Evolutionary conservation across 2,797 vertebrate species (phyloP).

Genomic region (Psittacula echo): DNA sequence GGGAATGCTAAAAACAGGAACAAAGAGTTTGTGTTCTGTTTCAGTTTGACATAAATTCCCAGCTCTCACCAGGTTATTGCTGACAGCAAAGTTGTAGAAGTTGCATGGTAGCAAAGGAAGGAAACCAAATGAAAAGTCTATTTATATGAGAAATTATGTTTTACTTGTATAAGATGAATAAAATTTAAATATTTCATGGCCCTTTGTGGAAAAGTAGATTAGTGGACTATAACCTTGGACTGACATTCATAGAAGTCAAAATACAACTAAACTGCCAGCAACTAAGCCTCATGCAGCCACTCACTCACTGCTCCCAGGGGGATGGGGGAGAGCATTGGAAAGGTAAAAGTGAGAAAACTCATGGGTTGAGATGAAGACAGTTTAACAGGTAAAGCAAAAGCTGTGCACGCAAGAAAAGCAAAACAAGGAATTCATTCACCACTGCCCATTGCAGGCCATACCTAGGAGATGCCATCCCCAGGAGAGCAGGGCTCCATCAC

Average conservation of each 20-base stretch:
- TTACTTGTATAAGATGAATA: neutral
- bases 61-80: neutral
- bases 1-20: neutral
- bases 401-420: neutral
- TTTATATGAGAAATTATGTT: neutral
- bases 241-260: neutral
- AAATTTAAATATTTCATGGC: neutral
- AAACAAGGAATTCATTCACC: neutral
- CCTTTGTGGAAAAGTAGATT: neutral
- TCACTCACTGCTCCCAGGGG: fast-evolving
- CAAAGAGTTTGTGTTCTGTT: neutral
- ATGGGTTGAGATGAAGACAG: neutral
- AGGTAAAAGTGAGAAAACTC: neutral
- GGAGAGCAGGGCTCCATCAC: fast-evolving
- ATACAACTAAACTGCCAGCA: neutral
- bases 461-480: neutral
- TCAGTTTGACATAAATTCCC: neutral
- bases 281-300: fast-evolving
- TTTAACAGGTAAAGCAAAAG: neutral
- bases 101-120: neutral
- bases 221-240: neutral
- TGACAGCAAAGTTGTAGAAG: neutral
- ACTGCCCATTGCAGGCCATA: fast-evolving
- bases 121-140: neutral
- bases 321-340: neutral